Evolutionary conservation across 2,113 vertebrate genomes (phyloP).

Genomic region (Vireo altiloquus): DNA sequence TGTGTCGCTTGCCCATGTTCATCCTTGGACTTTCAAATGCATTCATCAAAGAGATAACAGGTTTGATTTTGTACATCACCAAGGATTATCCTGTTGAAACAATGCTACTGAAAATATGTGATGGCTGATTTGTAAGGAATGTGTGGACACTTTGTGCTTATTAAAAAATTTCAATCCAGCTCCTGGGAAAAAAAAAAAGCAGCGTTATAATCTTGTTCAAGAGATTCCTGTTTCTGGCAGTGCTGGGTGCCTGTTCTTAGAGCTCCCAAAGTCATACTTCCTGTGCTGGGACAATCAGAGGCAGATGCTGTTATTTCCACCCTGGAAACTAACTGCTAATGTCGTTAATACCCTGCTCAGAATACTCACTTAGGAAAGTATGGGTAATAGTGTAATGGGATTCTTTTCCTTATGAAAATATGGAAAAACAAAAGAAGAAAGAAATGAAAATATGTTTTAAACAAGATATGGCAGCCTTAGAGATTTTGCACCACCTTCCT

Average conservation of each 20-base stretch:
- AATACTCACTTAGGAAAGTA: background rate
- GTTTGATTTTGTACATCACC: background rate
- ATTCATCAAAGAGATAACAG: background rate
- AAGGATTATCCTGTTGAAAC: background rate
- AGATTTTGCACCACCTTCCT: background rate
- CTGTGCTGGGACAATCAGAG: background rate
- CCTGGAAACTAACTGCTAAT: background rate
- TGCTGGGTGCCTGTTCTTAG: background rate
- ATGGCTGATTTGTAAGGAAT: background rate
- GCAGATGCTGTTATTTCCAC: constrained; percentile 5
- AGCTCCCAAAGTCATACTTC: background rate
- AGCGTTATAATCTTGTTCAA: background rate
- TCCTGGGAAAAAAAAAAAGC: background rate
- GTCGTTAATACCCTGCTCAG: background rate
- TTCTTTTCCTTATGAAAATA: background rate
- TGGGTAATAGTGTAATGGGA: background rate
- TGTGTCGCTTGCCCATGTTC: background rate
- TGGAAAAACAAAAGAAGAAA: background rate
- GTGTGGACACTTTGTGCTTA: background rate
- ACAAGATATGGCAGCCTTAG: background rate
- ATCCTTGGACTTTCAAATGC: background rate
- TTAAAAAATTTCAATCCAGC: background rate
- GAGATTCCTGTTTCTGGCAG: background rate
- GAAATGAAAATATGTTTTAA: background rate
- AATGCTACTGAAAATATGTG: background rate